phyloP scores from a whole-genome alignment of 1,140 invertebrate genomes.

The Radopholus similis region DNA sequence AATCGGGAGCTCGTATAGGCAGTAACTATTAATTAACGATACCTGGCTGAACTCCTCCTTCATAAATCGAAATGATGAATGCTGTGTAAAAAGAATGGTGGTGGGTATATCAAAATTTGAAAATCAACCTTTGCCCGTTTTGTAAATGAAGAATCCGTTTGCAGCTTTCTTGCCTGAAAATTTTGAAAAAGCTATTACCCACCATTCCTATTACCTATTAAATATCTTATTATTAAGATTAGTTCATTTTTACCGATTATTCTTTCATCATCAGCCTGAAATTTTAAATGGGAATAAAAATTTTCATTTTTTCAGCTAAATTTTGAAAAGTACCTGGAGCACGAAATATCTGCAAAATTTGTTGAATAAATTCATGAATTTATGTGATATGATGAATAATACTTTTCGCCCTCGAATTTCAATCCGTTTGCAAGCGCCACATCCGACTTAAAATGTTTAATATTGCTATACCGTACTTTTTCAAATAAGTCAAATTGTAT shows the following conservation, averaged over 20 bases:
- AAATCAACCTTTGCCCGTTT: slow-evolving; percentile 50
- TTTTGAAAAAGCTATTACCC: too few relatives aligned
- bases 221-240: not conserved
- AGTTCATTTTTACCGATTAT: slow-evolving; percentile 45
- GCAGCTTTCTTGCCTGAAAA: slow-evolving; percentile 32
- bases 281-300: too few relatives aligned
- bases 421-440: slow-evolving; percentile 50
- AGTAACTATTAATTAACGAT: not conserved
- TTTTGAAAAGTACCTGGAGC: too few relatives aligned
- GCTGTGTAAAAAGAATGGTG: slow-evolving; percentile 44
- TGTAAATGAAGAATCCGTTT: slow-evolving; percentile 56
- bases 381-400: not conserved
- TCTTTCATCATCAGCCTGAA: slow-evolving; percentile 55
- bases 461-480: too few relatives aligned
- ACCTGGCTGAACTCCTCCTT: slow-evolving; percentile 54
- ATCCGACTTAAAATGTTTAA: slow-evolving; percentile 34
- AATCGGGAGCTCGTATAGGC: too few relatives aligned
- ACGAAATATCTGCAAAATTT: slow-evolving; percentile 9
- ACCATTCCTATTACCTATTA: too few relatives aligned
- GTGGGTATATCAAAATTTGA: not conserved
- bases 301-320: too few relatives aligned
- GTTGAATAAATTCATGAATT: not conserved
- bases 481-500: too few relatives aligned
- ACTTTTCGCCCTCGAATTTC: slow-evolving; percentile 56
- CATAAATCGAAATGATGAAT: slow-evolving; percentile 55